phyloP scores from a whole-genome alignment of 92 coral and sea anemone genomes.

The Paramuricea clavata region DNA sequence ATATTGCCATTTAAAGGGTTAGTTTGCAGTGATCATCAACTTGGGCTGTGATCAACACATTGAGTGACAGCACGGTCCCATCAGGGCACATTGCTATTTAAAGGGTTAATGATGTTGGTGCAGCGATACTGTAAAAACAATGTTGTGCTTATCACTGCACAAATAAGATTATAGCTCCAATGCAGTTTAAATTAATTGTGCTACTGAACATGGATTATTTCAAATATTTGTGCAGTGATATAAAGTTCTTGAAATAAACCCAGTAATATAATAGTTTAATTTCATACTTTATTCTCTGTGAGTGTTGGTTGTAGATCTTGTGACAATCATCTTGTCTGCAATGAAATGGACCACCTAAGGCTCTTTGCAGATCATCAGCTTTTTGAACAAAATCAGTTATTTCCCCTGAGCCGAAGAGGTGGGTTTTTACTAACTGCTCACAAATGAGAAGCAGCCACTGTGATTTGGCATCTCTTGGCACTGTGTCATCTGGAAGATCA shows the following conservation, averaged over 20 bases:
- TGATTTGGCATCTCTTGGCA: slow-evolving; percentile 21
- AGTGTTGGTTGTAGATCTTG: slow-evolving; percentile 51
- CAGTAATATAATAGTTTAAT: not conserved
- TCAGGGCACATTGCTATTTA: too few species aligned
- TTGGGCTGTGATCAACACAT: too few species aligned
- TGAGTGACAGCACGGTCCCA: too few species aligned
- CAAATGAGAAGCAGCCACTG: slow-evolving; percentile 57
- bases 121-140: too few species aligned
- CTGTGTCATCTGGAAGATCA: slow-evolving; percentile 35
- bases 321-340: slow-evolving; percentile 60
- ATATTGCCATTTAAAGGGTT: too few species aligned
- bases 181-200: too few species aligned
- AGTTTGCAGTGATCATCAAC: too few species aligned
- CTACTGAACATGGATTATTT: not conserved
- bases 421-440: slow-evolving; percentile 50
- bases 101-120: too few species aligned
- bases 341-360: slow-evolving; percentile 50
- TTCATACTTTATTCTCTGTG: slow-evolving; percentile 67
- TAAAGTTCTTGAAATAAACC: too few species aligned
- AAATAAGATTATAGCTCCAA: too few species aligned
- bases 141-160: too few species aligned
- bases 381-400: slow-evolving; percentile 38
- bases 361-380: slow-evolving; percentile 46
- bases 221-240: too few species aligned
- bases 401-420: slow-evolving; percentile 55